Evolutionary conservation across 2,113 vertebrate species (phyloP), one percentile per base, ranked within the genome.

Genomic region (Ariopsis seemanni): DNA sequence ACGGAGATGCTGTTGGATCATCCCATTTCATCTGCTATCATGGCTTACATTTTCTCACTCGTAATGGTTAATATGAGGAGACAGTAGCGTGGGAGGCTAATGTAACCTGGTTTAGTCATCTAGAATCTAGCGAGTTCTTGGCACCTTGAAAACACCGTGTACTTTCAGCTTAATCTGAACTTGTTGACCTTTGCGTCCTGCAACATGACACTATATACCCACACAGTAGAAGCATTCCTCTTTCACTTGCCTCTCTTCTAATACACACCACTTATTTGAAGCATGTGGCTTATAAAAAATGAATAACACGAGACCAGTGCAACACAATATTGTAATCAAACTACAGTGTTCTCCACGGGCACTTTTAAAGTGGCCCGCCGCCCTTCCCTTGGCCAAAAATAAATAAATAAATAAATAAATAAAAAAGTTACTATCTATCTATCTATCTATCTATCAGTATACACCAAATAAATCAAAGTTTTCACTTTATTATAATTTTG

Each of bases 311-410:
- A 52, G 74, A 25, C 20, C 48, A 25, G 74, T n/a, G 50, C 52
- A 17, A 55, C 77, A 57, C 72, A 78, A 60, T 11, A 81, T 30
- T 81, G 53, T 58, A 80, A 18, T 79, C 27, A 75, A 77, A 52
- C 9, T 7, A 18, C 50, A 80, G 42, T 42, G 42, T 42, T 42
- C 42, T 42, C 42, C 42, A 42, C 42, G 0, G 42, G 42, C 42
- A 42, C 42, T 42, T 42, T 42, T 42, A 42, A 42, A 42, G 42
- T 42, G 42, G 42, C 4, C 42, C 42, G 4, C 42, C 42, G 42
- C 42, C 42, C 42, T 42, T 42, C 42, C 42, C 42, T 42, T 42
- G 42, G 42, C 42, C 34, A 42, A 42, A 34, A 30, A 30, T 30
- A 30, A 30, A 30, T 30, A 42, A 42, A 42, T 4, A 42, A 30